Base-by-base conservation (phyloP, 2,797 vertebrate species). In the Lutjanus argentimaculatus region DNA sequence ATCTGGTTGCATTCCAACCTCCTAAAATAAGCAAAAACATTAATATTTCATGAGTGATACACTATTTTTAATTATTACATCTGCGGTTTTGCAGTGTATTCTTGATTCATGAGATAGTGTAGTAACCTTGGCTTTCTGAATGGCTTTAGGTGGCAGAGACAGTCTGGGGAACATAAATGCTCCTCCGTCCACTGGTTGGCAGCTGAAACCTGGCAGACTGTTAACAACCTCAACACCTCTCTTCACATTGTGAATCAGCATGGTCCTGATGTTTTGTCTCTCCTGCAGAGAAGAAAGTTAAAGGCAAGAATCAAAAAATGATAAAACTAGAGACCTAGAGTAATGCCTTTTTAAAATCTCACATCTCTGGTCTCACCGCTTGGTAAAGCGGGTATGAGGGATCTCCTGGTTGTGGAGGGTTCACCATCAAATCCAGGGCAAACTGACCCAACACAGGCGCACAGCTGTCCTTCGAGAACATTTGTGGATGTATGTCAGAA, bases 371-470 rank as follows among this genome's bases (percentile, higher is more conserved):
- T 15, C 86, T 75, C 71, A 95, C 96, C 81, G 57, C 8, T 3
- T 63, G 14, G 58, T 92, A 95, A n/a, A 89, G 82, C 0, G 74
- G 63, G 64, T 94, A 94, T 1, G 95, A 96, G 12, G 93, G 91
- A 45, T 96, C 91, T 87, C 93, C 93, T 8, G 90, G 93, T 68
- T 88, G 87, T 25, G 95, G 95, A 58, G 95, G 94, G 64, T 93
- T 62, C 0, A 1, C 13, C 95, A 96, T 94, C 70, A 96, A 25
- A 57, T 96, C 88, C 79, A 96, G 40, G 19, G 93, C 92, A 5
- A 96, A 75, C 88, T 96, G 95, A 65, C 93, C 94, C 56, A 64
- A 12, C 48, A 94, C 64, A 0, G 95, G 30, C 0, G 90, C 9
- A 36, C 72, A 51, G 43, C 4, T 0, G 15, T 74, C 46, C 2